Conservation (phyloP, 2,888 invertebrate genomes). For the Andrena minutula region DNA sequence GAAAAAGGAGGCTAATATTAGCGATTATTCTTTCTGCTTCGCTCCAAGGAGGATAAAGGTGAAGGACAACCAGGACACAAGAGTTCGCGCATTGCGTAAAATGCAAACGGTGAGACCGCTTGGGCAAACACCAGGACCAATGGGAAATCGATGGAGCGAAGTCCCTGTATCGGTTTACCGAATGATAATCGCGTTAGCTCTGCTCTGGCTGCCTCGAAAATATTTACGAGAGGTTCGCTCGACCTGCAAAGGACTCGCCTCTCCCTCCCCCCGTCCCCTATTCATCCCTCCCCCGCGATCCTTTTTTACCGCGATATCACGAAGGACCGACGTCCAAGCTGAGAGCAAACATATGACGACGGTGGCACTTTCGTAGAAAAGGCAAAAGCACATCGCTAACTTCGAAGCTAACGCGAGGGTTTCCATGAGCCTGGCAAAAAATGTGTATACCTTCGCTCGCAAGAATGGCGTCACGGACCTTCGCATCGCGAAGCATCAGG, state of each 20-base stretch:
- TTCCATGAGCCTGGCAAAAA: background rate
- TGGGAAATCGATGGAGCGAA: conserved; percentile 39
- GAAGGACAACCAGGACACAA: background rate
- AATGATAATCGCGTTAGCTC: conserved; percentile 58
- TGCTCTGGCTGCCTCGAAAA: conserved; percentile 37
- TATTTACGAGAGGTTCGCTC: conserved; percentile 37
- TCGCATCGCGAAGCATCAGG: background rate
- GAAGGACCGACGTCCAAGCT: conserved; percentile 8
- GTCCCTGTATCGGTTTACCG: conserved; percentile 47
- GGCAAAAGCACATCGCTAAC: background rate
- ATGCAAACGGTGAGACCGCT: background rate
- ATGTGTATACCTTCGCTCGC: background rate
- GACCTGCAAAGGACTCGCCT: background rate
- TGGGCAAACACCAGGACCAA: conserved; percentile 1
- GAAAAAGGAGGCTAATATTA: background rate
- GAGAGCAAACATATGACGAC: conserved; percentile 11
- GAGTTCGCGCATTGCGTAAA: background rate
- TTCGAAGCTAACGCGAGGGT: background rate
- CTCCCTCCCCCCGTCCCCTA: background rate
- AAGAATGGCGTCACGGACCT: background rate
- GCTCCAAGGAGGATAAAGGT: too few species aligned
- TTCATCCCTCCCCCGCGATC: background rate
- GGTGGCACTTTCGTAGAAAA: background rate
- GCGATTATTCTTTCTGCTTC: too few species aligned
- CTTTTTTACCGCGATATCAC: conserved; percentile 25